Base-by-base conservation (phyloP, 2,888 invertebrate species). In the Acronicta alni region DNA sequence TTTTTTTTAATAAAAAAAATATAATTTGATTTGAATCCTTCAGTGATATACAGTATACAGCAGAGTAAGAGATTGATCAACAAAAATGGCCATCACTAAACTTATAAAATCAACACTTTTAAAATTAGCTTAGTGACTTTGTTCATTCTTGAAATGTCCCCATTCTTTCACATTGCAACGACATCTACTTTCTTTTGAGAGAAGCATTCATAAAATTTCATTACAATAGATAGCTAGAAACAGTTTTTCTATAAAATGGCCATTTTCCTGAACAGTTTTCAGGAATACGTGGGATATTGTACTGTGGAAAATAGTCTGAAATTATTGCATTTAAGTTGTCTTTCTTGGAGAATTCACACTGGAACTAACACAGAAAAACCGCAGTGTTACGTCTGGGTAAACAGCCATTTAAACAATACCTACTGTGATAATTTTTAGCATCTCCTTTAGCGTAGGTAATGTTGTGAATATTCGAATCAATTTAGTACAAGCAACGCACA, bases 181-280 rank as follows among this genome's bases (percentile, higher is more conserved):
- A 30, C 35, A 44, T 48, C n/a, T 18, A 47, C 48, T 48, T 44
- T 57, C 52, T 53, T 49, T 57, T 58, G 35, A 53, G 17, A 20
- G 42, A 53, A 41, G 67, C 72, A 66, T 71, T 72, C 67, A 67
- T 72, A 67, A 67, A 67, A 58, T 58, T 72, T 58, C 60, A 72
- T 72, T 72, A 46, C 53, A 46, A 43, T 26, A 59, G 67, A 72
- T 72, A 72, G 60, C 53, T 32, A 18, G 16, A 14, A 32, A 67
- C 23, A 37, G 53, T 51, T 66, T 66, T 60, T 52, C 47, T 67
- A 20, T 47, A 72, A 54, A 60, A 55, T 26, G 15, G 14, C 30
- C 12, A 41, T 72, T 54, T 72, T 32, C 16, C 16, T 18, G 30
- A 41, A 44, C 18, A 46, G 44, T 59, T 58, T 67, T 46, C 45